Conservation (phyloP, 2,797 vertebrate genomes). For the Urophycis tenuis region DNA sequence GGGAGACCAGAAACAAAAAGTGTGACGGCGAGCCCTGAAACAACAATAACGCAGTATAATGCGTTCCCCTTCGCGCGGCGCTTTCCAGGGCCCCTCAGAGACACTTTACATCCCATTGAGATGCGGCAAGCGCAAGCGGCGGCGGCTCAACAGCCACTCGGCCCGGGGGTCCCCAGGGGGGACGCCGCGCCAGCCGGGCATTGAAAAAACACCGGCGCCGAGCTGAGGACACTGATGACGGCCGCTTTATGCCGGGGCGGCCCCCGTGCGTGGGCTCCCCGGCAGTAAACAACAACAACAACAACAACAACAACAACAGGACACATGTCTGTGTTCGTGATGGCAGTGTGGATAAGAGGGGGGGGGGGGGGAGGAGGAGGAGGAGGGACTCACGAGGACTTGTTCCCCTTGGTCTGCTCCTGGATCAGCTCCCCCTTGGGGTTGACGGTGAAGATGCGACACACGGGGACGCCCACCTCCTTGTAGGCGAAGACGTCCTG, state of each 20-base stretch:
- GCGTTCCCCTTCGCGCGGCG: not conserved
- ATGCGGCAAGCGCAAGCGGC: not conserved
- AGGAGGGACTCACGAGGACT: constrained; percentile 83
- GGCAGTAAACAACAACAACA: not conserved
- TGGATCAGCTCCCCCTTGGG: constrained; percentile 98
- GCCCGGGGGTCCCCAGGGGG: too few relatives aligned
- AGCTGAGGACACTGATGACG: not conserved
- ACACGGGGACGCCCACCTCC: constrained; percentile 85
- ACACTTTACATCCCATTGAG: not conserved
- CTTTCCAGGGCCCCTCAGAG: not conserved
- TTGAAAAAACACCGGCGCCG: not conserved
- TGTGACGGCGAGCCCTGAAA: not conserved
- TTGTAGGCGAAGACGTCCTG: constrained; percentile 96
- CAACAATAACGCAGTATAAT: not conserved
- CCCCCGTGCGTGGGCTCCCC: not conserved
- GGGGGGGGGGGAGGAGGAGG: not conserved
- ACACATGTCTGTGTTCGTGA: not conserved
- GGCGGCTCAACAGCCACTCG: not conserved
- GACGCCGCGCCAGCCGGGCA: too few relatives aligned
- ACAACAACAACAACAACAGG: not conserved
- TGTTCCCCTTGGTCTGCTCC: constrained; percentile 96
- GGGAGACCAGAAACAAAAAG: not conserved
- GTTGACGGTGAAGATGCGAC: constrained; percentile 96
- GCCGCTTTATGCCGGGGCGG: not conserved
- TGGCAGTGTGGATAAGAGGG: not conserved